phyloP scores from a whole-genome alignment of 2,113 vertebrate genomes.

The Corydoras maculifer region DNA sequence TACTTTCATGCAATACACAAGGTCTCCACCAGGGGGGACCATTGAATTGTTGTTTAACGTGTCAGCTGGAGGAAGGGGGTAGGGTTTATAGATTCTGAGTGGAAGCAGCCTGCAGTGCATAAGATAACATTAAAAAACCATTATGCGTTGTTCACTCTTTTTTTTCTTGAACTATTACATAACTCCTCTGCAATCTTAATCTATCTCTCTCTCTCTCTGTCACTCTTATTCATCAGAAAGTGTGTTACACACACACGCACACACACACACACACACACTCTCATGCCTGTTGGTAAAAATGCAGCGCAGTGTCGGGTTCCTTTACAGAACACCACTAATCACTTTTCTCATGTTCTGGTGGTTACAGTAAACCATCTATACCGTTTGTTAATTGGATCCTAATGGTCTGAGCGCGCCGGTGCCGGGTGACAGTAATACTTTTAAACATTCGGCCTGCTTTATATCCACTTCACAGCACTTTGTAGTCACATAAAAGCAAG shows the following conservation, averaged over 20 bases:
- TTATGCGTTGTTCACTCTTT: conserved; percentile 1
- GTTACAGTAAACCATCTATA: conserved; percentile 21
- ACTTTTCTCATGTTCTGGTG: conserved; percentile 19
- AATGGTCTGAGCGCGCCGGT: conserved; percentile 3
- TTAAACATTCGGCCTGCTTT: background rate
- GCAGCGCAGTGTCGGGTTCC: conserved; percentile 6
- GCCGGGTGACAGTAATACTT: conserved; percentile 12
- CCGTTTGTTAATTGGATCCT: conserved; percentile 31
- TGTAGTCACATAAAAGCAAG: conserved; percentile 16
- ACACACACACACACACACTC: conserved; percentile 8
- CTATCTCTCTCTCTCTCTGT: background rate
- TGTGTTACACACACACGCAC: background rate
- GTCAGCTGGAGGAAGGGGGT: background rate
- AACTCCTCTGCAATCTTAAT: conserved; percentile 2
- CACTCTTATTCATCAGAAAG: background rate
- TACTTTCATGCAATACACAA: conserved; percentile 4
- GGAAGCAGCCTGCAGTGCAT: background rate
- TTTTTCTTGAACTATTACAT: conserved; percentile 2
- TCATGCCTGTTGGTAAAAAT: conserved; percentile 13
- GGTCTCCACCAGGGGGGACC: conserved; percentile 41
- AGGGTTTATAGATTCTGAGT: background rate
- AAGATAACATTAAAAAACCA: conserved; percentile 27
- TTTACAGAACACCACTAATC: conserved; percentile 27
- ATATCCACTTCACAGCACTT: background rate
- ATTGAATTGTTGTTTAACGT: conserved; percentile 1